These are phyloP conservation scores for Drosophila rhopaloa DNA, from an alignment of 1,140 invertebrate genomes.

Conservation along the genomic window DNA sequence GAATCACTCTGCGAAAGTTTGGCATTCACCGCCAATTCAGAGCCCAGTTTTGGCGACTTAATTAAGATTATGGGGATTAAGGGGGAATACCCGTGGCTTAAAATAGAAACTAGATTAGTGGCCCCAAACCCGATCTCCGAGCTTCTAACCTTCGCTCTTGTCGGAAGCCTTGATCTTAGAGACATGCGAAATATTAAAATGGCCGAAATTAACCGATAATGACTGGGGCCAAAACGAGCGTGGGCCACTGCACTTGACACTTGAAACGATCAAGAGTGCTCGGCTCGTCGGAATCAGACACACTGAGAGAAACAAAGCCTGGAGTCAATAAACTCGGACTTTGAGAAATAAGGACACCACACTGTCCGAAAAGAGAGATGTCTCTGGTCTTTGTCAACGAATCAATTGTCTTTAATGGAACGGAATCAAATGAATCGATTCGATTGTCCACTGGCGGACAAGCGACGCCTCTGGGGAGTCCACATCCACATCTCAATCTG, in stretches of 20 bases:
- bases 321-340: slow-evolving; percentile 8
- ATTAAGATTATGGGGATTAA: background rate
- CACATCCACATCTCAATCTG: slow-evolving; percentile 25
- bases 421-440: slow-evolving; percentile 82
- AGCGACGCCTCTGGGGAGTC: slow-evolving; percentile 37
- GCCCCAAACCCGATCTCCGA: slow-evolving; percentile 1
- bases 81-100: slow-evolving; percentile 26
- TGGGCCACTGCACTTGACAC: slow-evolving; percentile 73
- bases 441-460: slow-evolving; percentile 56
- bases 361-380: background rate
- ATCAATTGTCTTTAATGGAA: slow-evolving; percentile 79
- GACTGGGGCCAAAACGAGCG: slow-evolving; percentile 42
- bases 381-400: slow-evolving; percentile 29
- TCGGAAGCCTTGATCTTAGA: slow-evolving; percentile 53
- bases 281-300: background rate
- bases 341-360: slow-evolving; percentile 2
- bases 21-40: slow-evolving; percentile 16
- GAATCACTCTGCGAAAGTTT: slow-evolving; percentile 56
- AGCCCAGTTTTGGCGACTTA: slow-evolving; percentile 1
- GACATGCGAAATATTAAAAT: slow-evolving; percentile 30
- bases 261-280: slow-evolving; percentile 52
- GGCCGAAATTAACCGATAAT: slow-evolving; percentile 35
- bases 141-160: slow-evolving; percentile 13
- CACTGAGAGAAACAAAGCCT: slow-evolving; percentile 1
- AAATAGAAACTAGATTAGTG: slow-evolving; percentile 36